These are phyloP conservation scores for Lepus townsendii DNA, from an alignment of 2,797 vertebrate species.

Conservation along the genomic window DNA sequence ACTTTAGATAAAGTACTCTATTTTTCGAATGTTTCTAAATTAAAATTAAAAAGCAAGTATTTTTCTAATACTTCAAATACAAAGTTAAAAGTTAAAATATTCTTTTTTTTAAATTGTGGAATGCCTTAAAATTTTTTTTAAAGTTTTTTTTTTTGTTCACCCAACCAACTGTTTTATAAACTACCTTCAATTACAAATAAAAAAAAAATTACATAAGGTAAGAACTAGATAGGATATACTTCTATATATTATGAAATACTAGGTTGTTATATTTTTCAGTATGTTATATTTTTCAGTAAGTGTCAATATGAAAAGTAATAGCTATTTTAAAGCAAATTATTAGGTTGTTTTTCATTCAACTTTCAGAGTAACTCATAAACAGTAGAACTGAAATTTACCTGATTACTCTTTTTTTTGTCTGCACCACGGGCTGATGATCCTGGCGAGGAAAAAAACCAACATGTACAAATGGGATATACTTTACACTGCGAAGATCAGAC, in stretches of 20 bases:
- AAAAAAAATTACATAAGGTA: slow-evolving; percentile 51
- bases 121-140: neutral
- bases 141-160: neutral
- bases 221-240: slow-evolving; percentile 17
- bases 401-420: neutral
- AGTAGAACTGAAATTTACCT: slow-evolving; percentile 61
- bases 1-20: slow-evolving; percentile 10
- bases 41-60: slow-evolving; percentile 58
- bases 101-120: slow-evolving; percentile 10
- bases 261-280: neutral
- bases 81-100: neutral
- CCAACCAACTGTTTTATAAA: slow-evolving; percentile 39
- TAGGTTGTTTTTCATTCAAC: slow-evolving; percentile 54
- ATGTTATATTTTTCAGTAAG: neutral
- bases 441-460: slow-evolving; percentile 9
- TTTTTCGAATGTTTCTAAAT: neutral
- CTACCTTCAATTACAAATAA: slow-evolving; percentile 53
- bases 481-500: neutral
- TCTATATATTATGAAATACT: neutral
- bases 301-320: slow-evolving; percentile 5
- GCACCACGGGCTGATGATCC: neutral
- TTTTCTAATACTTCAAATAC: neutral
- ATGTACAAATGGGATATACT: neutral
- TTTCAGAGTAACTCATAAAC: slow-evolving; percentile 24
- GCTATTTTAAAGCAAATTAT: neutral